phyloP scores from a whole-genome alignment of 1,140 invertebrate species.

The Augochlora pura region DNA sequence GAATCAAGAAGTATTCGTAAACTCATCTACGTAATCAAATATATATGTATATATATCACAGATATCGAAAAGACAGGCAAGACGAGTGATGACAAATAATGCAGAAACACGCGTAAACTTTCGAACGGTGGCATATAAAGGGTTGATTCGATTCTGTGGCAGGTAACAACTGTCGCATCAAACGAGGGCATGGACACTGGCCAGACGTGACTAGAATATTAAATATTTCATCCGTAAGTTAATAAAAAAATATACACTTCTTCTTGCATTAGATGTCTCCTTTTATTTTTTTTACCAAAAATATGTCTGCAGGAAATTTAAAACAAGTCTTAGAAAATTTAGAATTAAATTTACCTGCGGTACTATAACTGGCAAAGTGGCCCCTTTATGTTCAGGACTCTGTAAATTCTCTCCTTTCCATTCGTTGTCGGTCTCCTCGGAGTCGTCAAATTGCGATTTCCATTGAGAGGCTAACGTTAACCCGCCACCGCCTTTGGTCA shows the following conservation, averaged over 20 bases:
- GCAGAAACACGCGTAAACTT: not conserved
- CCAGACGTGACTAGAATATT: slow-evolving; percentile 65
- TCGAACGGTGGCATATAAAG: slow-evolving; percentile 19
- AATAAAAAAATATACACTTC: no score
- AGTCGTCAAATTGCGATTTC: slow-evolving; percentile 97
- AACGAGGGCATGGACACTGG: slow-evolving; percentile 57
- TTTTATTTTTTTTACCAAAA: no score
- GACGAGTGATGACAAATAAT: not conserved
- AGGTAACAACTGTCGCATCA: slow-evolving; percentile 57
- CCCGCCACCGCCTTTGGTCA: slow-evolving; percentile 87
- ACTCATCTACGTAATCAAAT: not conserved
- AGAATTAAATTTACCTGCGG: slow-evolving; percentile 66
- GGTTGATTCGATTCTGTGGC: slow-evolving; percentile 29
- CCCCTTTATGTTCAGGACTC: slow-evolving; percentile 85
- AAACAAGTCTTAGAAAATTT: no score
- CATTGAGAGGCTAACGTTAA: slow-evolving; percentile 93
- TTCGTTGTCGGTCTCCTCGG: slow-evolving; percentile 95
- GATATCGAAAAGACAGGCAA: not conserved
- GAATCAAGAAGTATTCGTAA: not conserved
- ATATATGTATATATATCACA: not conserved
- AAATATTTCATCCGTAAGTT: slow-evolving; percentile 49
- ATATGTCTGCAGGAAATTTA: no score
- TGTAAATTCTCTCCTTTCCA: slow-evolving; percentile 91
- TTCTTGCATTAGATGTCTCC: no score
- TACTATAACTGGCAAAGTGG: slow-evolving; percentile 62